Evolutionary conservation across 2,113 vertebrate species (phyloP).

Genomic region (Eclectus roratus): DNA sequence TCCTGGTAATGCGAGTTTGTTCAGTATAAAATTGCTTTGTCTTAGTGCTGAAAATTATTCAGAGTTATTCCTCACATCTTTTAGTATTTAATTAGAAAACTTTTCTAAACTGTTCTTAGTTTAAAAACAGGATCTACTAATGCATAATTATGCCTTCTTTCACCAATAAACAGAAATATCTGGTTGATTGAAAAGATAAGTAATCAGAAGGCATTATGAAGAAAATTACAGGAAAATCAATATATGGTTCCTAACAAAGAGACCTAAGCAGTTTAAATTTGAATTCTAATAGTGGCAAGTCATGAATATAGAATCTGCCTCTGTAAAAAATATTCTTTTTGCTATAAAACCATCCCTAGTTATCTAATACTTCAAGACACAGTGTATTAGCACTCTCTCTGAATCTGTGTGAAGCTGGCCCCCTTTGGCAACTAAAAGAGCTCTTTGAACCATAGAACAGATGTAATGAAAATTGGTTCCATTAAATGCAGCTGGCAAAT

Average conservation of each 20-base stretch:
- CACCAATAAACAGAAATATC: slow-evolving; percentile 56
- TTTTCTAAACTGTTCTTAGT: not conserved
- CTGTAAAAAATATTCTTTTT: slow-evolving; percentile 73
- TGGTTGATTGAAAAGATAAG: slow-evolving; percentile 22
- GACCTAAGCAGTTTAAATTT: slow-evolving; percentile 68
- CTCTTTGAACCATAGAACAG: slow-evolving; percentile 83
- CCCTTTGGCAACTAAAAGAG: slow-evolving; percentile 78
- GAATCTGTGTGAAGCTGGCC: slow-evolving; percentile 69
- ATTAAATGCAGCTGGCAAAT: slow-evolving; percentile 83
- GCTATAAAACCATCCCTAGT: slow-evolving; percentile 63
- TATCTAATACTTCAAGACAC: slow-evolving; percentile 76
- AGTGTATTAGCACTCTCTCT: slow-evolving; percentile 62
- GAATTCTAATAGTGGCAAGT: slow-evolving; percentile 63
- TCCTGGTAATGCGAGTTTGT: slow-evolving; percentile 27
- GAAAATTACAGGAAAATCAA: slow-evolving; percentile 69
- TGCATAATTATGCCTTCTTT: slow-evolving; percentile 38
- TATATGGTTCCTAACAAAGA: slow-evolving; percentile 52
- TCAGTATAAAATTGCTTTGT: slow-evolving; percentile 11
- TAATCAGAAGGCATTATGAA: slow-evolving; percentile 46
- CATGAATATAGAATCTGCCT: slow-evolving; percentile 69
- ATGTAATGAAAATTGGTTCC: slow-evolving; percentile 84
- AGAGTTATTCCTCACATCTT: slow-evolving; percentile 5
- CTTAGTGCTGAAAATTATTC: not conserved
- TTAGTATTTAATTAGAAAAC: slow-evolving; percentile 15
- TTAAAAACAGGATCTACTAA: slow-evolving; percentile 35